phyloP scores from a whole-genome alignment of 1,140 invertebrate species.

The Nomia melanderi region DNA sequence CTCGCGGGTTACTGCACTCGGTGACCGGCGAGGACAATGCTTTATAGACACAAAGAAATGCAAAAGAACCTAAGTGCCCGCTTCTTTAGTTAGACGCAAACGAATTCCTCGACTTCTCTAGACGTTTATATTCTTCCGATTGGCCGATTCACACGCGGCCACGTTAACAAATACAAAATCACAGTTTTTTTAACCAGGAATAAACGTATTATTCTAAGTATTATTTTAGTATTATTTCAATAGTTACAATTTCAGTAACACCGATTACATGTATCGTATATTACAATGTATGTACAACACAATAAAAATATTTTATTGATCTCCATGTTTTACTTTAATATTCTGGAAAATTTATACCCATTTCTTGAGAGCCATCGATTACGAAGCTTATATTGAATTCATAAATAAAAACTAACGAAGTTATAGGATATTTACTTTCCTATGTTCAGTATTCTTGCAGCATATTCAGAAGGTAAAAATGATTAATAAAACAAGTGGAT shows the following conservation, averaged over 20 bases:
- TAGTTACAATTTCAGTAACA: too few relatives aligned
- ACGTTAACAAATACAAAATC: not conserved
- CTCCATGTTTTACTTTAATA: not conserved
- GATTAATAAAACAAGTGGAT: not conserved
- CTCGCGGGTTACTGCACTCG: slow-evolving; percentile 72
- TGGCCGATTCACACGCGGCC: slow-evolving; percentile 4
- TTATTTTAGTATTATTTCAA: not conserved
- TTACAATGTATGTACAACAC: not conserved
- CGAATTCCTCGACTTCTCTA: slow-evolving; percentile 68
- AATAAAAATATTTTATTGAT: not conserved
- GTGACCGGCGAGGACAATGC: slow-evolving; percentile 67
- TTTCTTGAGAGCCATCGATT: not conserved
- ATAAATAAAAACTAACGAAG: too few relatives aligned
- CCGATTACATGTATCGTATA: too few relatives aligned
- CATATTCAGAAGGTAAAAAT: not conserved
- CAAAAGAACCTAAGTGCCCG: slow-evolving; percentile 66
- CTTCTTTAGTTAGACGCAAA: slow-evolving; percentile 75
- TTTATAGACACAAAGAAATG: slow-evolving; percentile 75
- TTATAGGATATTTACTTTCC: not conserved
- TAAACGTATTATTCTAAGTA: not conserved
- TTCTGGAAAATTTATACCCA: not conserved
- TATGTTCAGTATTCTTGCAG: not conserved
- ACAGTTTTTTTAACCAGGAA: not conserved
- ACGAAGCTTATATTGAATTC: too few relatives aligned
- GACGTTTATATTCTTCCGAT: slow-evolving; percentile 32